A percentile compares a stretch with the other conserved stretches of the same genome.
These are phyloP conservation scores for Bombus pascuorum DNA, from an alignment of 1,140 invertebrate species.

Conservation along the genomic window DNA sequence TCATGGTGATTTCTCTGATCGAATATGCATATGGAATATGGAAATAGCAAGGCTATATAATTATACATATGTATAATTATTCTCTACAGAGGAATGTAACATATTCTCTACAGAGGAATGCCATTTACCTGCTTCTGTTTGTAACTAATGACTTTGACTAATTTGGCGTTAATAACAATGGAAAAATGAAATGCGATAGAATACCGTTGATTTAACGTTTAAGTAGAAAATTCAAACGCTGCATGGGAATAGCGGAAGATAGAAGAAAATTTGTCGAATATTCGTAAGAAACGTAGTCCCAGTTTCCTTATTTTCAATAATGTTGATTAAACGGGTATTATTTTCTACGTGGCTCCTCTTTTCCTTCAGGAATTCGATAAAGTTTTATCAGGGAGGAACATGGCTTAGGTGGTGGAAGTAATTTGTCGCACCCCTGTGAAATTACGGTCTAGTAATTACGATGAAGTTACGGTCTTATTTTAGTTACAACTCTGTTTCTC, in stretches of 20 bases:
- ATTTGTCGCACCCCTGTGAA: constrained; percentile 22
- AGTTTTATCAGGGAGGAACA: constrained; percentile 19
- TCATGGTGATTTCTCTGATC: not conserved
- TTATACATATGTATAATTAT: not conserved
- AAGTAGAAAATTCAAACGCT: not conserved
- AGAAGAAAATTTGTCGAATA: not conserved
- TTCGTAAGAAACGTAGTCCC: not conserved
- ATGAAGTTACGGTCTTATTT: constrained; percentile 22
- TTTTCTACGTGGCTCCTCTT: constrained; percentile 6
- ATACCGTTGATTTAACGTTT: not conserved
- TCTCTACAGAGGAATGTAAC: too few relatives aligned
- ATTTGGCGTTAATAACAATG: not conserved
- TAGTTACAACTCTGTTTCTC: constrained; percentile 9
- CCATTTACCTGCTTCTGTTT: not conserved
- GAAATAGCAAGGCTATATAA: not conserved
- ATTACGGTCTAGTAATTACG: constrained; percentile 26
- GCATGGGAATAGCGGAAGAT: not conserved
- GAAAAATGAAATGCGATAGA: not conserved
- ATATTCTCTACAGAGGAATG: too few relatives aligned
- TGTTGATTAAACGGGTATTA: not conserved
- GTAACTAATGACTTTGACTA: not conserved
- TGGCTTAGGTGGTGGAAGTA: constrained; percentile 16
- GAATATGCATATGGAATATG: not conserved
- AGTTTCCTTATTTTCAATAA: not conserved
- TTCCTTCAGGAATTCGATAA: constrained; percentile 5